phyloP scores from a whole-genome alignment of 2,113 vertebrate species.

The Ceuthmochares aereus region DNA sequence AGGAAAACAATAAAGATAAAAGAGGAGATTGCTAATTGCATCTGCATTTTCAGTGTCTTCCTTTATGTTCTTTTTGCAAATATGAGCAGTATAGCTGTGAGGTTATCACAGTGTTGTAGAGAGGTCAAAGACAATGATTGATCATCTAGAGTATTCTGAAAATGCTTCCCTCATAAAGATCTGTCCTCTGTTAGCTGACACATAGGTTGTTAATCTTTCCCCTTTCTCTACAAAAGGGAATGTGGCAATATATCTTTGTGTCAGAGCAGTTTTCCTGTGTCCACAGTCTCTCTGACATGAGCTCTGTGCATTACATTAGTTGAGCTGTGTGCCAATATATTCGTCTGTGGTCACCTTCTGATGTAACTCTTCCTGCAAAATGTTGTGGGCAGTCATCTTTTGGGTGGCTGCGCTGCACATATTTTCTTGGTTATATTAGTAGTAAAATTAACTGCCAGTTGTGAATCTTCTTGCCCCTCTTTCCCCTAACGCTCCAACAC shows the following conservation, averaged over 20 bases:
- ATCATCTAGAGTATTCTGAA: not conserved
- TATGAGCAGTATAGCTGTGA: not conserved
- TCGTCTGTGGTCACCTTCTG: not conserved
- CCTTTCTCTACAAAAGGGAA: not conserved
- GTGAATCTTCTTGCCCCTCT: constrained; percentile 4
- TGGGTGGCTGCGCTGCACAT: constrained; percentile 56
- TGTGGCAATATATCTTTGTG: not conserved
- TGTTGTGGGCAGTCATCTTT: constrained; percentile 21
- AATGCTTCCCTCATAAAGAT: not conserved
- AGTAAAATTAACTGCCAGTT: constrained; percentile 58
- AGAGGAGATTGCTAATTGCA: not conserved
- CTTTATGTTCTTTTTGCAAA: not conserved
- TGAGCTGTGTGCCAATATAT: not conserved
- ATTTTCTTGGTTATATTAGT: constrained; percentile 63
- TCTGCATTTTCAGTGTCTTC: not conserved
- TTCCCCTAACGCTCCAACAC: too few species aligned
- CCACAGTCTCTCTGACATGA: not conserved
- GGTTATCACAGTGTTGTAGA: not conserved
- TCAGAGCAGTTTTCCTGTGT: not conserved
- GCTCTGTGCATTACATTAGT: not conserved
- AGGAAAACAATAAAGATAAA: not conserved
- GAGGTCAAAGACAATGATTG: not conserved
- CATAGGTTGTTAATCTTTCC: not conserved
- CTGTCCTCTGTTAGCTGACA: not conserved
- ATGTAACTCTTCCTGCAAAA: not conserved